Conservation (phyloP, 2,113 vertebrate species). For the Pangasianodon gigas region DNA sequence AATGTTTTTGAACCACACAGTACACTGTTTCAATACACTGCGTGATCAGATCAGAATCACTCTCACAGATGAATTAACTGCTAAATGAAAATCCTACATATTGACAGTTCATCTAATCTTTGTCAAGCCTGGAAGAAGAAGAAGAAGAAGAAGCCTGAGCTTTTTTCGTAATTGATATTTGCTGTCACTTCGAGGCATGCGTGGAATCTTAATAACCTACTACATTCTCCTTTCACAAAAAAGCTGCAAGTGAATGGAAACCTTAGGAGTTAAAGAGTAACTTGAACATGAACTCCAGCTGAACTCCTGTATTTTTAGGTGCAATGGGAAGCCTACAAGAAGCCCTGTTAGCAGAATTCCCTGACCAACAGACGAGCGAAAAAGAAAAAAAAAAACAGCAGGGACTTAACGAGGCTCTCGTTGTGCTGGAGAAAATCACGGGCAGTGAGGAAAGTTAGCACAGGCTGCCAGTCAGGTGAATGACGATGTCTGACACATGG, state of each 20-base stretch:
- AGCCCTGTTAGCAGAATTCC: background rate
- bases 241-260: background rate
- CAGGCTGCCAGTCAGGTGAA: conserved; percentile 17
- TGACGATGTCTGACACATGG: background rate
- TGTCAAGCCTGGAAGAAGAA: background rate
- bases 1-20: background rate
- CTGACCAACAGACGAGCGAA: background rate
- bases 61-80: background rate
- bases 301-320: conserved; percentile 15
- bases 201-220: background rate
- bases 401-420: conserved; percentile 14
- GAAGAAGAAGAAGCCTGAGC: background rate
- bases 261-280: conserved; percentile 4
- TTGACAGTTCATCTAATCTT: background rate
- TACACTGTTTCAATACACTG: background rate
- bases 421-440: background rate
- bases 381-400: background rate
- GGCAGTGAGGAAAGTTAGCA: background rate
- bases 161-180: background rate
- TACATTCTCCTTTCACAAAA: background rate
- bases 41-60: background rate
- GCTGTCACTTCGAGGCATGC: background rate
- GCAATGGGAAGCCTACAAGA: conserved; percentile 1
- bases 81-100: background rate
- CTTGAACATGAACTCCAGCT: conserved; percentile 37